Percentiles rank a stretch among this genome's conserved stretches.
Conservation (phyloP, 2,797 vertebrate species). For the Chromis chromis region DNA sequence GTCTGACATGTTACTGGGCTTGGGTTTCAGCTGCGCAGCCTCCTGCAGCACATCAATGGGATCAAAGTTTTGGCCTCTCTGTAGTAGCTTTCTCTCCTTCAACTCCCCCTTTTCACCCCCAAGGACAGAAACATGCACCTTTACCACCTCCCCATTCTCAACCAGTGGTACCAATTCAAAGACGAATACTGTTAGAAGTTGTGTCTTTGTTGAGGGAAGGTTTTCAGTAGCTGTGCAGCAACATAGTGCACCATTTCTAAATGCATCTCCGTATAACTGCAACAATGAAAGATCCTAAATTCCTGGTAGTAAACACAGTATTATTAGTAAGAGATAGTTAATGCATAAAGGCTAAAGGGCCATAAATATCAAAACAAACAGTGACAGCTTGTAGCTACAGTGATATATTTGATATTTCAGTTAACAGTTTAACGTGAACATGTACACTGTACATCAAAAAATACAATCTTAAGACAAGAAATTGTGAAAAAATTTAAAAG, state of each 20-base stretch:
- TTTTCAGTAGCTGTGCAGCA: neutral
- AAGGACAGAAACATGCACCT: constrained; percentile 72
- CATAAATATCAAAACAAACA: constrained; percentile 39
- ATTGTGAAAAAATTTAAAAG: constrained; percentile 43
- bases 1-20: constrained; percentile 86
- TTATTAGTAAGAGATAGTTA: constrained; percentile 16
- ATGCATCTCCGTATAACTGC: constrained; percentile 16
- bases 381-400: constrained; percentile 32
- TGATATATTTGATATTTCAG: constrained; percentile 58
- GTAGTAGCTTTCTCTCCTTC: constrained; percentile 71
- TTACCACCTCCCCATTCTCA: constrained; percentile 72
- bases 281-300: constrained; percentile 23
- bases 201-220: constrained; percentile 38
- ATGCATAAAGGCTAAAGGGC: constrained; percentile 2
- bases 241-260: constrained; percentile 20
- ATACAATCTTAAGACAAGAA: constrained; percentile 58
- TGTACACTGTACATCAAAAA: constrained; percentile 60
- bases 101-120: constrained; percentile 44
- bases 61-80: constrained; percentile 73
- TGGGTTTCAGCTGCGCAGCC: constrained; percentile 86
- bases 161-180: constrained; percentile 54
- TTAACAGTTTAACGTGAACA: constrained; percentile 46
- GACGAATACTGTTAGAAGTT: constrained; percentile 53
- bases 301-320: constrained; percentile 22
- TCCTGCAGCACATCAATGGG: constrained; percentile 86